Conservation (phyloP, 64 coral and sea anemone genomes). For the Dendrophyllia cribrosa region DNA sequence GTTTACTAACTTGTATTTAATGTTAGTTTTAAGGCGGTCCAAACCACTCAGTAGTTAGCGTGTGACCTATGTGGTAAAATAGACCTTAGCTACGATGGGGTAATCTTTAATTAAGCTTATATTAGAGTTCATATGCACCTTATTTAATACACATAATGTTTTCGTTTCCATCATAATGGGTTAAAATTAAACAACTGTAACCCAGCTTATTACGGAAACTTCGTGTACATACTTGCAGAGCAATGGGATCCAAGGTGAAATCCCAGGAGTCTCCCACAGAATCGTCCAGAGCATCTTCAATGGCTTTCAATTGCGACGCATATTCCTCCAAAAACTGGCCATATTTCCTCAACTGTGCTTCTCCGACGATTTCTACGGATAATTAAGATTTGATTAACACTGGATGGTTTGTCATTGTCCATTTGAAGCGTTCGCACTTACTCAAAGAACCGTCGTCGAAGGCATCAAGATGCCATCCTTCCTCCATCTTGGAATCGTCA, state of each 20-base stretch:
- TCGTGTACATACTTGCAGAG: constrained; percentile 83
- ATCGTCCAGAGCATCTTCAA: constrained; percentile 96
- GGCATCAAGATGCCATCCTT: constrained; percentile 87
- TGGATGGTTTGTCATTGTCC: too few relatives aligned
- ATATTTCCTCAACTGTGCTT: constrained; percentile 93
- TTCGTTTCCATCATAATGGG: not conserved
- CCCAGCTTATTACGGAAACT: constrained; percentile 18
- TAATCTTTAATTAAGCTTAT: too few relatives aligned
- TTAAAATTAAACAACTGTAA: not conserved
- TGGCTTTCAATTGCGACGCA: constrained; percentile 86
- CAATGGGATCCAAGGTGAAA: constrained; percentile 92
- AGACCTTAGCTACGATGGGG: too few relatives aligned
- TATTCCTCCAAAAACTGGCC: constrained; percentile 94
- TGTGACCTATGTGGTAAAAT: too few relatives aligned
- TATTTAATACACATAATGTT: too few relatives aligned
- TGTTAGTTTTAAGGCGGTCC: too few relatives aligned
- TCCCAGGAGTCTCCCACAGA: constrained; percentile 95
- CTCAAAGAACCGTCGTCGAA: constrained; percentile 98
- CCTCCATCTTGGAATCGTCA: constrained; percentile 84
- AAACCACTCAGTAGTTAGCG: too few relatives aligned
- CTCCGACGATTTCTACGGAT: constrained; percentile 86
- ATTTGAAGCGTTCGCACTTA: constrained; percentile 49
- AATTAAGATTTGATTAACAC: not conserved
- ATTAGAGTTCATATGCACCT: too few relatives aligned
- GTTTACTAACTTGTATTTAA: too few relatives aligned